Evolutionary conservation across 2,113 vertebrate species (phyloP), one percentile per base, ranked within the genome.

Genomic region (Percopsis transmontana): DNA sequence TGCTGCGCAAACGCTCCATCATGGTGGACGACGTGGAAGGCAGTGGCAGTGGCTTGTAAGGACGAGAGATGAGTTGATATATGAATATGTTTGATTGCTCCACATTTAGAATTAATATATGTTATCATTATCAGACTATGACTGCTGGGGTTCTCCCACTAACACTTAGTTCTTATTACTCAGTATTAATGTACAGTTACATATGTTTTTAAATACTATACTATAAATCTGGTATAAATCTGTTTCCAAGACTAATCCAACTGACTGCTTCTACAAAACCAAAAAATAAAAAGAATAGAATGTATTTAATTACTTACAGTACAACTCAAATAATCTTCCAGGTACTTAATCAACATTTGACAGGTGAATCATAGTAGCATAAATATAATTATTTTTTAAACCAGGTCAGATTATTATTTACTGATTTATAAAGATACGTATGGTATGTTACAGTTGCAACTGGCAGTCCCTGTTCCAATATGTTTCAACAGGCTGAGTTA

Each of bases 21-120:
- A 48, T 89, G 0, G 58, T 92, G 38, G 88, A 89, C 1, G 92
- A 94, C 0, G 81, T 87, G 48, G 93, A 94, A 61, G 93, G 92
- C 10, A 94, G 93, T 1, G 92, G 92, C 0, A 94, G 93, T 8
- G 93, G 92, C 53, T 77, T 91, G 76, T 91, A 92, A 78, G 54
- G 39, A 12, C n/a, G 33, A 14, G 23, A 50, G n/a, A 13, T 9
- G 23, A 27, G 18, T 8, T 2, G 21, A 13, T n/a, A 15, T 14
- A 11, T 42, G 38, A 20, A 3, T 14, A 45, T 3, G 15, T 19
- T 44, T 45, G 48, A 39, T 6, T 33, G 19, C 0, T 13, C 14
- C 20, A 5, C 57, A 40, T 50, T 59, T 85, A 83, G 66, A 20
- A 45, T 44, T 66, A 44, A 41, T 9, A 7, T 33, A 33, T 33